phyloP scores from a whole-genome alignment of 1,140 invertebrate species.

The Triops longicaudatus region DNA sequence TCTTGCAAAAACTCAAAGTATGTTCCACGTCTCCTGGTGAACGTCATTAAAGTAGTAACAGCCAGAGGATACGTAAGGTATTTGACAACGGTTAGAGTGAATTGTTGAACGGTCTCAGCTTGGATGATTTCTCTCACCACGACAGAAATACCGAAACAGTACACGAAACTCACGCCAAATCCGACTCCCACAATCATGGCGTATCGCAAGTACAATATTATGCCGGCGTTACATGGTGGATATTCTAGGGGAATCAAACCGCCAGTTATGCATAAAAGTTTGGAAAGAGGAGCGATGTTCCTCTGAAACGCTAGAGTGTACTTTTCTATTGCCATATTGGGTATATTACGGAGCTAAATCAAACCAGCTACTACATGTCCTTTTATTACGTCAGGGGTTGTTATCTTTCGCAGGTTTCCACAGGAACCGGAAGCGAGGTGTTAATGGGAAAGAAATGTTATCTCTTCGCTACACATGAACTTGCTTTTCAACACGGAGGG shows the following conservation, averaged over 20 bases:
- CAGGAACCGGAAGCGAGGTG: no score
- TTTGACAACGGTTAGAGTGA: background rate
- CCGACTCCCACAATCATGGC: background rate
- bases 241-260: background rate
- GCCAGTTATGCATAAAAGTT: background rate
- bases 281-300: slow-evolving; percentile 1
- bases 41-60: background rate
- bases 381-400: no score
- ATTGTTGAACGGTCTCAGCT: background rate
- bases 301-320: background rate
- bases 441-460: no score
- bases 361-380: background rate
- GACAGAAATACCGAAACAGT: background rate
- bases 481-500: no score
- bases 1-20: background rate
- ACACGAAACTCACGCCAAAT: background rate
- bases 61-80: background rate
- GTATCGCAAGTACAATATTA: background rate
- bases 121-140: background rate
- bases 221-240: background rate
- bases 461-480: no score
- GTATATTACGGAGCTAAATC: background rate
- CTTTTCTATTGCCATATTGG: background rate
- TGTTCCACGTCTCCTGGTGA: background rate
- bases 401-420: no score